Evolutionary conservation across 2,888 invertebrate species (phyloP).

Genomic region (Sinohyriopsis cumingii): DNA sequence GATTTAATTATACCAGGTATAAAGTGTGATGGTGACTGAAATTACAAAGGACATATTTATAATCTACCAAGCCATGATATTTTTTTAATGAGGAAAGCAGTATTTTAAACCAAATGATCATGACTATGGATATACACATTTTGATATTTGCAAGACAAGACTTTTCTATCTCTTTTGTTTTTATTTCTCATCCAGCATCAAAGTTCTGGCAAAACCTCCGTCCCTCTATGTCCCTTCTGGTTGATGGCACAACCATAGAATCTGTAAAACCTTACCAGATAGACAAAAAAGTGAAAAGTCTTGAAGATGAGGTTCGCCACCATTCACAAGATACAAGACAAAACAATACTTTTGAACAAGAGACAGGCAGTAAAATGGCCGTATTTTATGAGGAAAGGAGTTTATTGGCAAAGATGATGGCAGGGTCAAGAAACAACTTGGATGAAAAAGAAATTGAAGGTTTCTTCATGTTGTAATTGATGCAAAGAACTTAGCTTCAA

Average conservation of each 20-base stretch:
- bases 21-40: too few species aligned
- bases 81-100: too few species aligned
- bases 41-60: too few species aligned
- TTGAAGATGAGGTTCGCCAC: neutral
- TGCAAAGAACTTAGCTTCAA: too few species aligned
- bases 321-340: constrained; percentile 9
- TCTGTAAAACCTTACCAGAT: constrained; percentile 19
- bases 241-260: constrained; percentile 40
- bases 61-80: too few species aligned
- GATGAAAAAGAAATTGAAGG: constrained; percentile 12
- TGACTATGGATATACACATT: too few species aligned
- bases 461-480: neutral
- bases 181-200: constrained; percentile 16
- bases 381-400: constrained; percentile 28
- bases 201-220: constrained; percentile 40
- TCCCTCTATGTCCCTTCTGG: constrained; percentile 35
- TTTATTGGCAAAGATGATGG: constrained; percentile 38
- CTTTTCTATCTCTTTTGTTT: too few species aligned
- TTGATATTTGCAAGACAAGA: too few species aligned
- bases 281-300: too few species aligned
- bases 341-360: constrained; percentile 1
- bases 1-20: too few species aligned
- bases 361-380: constrained; percentile 6
- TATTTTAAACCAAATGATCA: too few species aligned
- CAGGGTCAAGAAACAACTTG: constrained; percentile 7